phyloP scores from a whole-genome alignment of 2,113 vertebrate species.

The Sisor rabdophorus region DNA sequence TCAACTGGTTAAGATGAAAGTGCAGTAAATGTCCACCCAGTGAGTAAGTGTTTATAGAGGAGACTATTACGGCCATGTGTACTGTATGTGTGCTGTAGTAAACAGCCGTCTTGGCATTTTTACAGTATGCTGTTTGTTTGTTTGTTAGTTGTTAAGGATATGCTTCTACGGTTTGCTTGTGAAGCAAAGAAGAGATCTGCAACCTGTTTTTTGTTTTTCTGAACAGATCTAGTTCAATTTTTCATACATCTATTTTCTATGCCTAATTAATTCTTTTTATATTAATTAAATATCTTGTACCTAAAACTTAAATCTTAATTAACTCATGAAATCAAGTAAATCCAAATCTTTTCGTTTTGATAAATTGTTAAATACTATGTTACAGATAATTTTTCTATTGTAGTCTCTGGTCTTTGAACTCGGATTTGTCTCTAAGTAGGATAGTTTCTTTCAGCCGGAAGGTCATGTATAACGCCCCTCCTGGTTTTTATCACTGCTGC shows the following conservation, averaged over 20 bases:
- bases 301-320: neutral
- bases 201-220: neutral
- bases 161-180: neutral
- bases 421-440: neutral
- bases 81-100: conserved; percentile 22
- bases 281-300: too few relatives aligned
- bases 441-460: neutral
- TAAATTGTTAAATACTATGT: neutral
- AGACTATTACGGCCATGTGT: conserved; percentile 26
- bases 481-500: conserved; percentile 29
- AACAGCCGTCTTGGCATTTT: conserved; percentile 37
- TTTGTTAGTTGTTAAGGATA: conserved; percentile 18
- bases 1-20: conserved; percentile 46
- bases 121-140: conserved; percentile 17
- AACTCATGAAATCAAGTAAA: neutral
- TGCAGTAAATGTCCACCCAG: conserved; percentile 30
- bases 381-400: neutral
- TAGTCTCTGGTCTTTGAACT: neutral
- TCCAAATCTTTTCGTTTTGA: neutral
- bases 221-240: conserved; percentile 7
- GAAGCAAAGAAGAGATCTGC: neutral
- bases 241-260: too few relatives aligned
- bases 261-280: too few relatives aligned
- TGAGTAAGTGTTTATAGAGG: conserved; percentile 37
- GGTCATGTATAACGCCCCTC: conserved; percentile 17